Evolutionary conservation across 1,140 invertebrate species (phyloP).

Genomic region (Bombus superbus): DNA sequence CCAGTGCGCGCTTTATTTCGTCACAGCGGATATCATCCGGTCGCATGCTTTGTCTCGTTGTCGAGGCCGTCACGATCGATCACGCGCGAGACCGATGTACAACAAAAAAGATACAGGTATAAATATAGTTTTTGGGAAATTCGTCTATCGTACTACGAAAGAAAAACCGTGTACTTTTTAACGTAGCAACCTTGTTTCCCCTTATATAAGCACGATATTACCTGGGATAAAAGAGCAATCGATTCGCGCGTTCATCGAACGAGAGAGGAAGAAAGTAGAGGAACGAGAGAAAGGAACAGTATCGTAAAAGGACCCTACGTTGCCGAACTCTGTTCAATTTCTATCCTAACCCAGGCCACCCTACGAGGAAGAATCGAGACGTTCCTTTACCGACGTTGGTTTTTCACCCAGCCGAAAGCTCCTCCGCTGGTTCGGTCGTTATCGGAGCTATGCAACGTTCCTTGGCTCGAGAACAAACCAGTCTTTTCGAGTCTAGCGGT

Average conservation of each 20-base stretch:
- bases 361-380: background rate
- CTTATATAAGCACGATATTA: background rate
- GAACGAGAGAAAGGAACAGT: background rate
- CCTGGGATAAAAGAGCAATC: background rate
- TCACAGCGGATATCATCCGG: constrained; percentile 43
- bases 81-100: background rate
- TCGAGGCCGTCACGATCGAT: constrained; percentile 54
- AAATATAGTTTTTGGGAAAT: background rate
- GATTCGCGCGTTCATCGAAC: too few species aligned
- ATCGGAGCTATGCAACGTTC: constrained; percentile 1
- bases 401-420: background rate
- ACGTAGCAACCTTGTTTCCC: too few species aligned
- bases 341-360: background rate
- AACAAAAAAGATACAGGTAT: background rate
- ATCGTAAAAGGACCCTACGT: background rate
- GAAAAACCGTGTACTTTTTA: background rate
- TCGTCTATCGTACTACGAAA: background rate
- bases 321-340: background rate
- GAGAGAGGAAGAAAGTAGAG: background rate
- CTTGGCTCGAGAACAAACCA: constrained; percentile 29
- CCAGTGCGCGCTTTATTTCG: constrained; percentile 59
- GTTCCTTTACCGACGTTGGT: background rate
- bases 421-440: background rate
- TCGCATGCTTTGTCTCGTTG: constrained; percentile 22
- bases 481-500: constrained; percentile 13